These are phyloP conservation scores for Boleophthalmus pectinirostris DNA, from an alignment of 2,113 vertebrate species.

Conservation along the genomic window DNA sequence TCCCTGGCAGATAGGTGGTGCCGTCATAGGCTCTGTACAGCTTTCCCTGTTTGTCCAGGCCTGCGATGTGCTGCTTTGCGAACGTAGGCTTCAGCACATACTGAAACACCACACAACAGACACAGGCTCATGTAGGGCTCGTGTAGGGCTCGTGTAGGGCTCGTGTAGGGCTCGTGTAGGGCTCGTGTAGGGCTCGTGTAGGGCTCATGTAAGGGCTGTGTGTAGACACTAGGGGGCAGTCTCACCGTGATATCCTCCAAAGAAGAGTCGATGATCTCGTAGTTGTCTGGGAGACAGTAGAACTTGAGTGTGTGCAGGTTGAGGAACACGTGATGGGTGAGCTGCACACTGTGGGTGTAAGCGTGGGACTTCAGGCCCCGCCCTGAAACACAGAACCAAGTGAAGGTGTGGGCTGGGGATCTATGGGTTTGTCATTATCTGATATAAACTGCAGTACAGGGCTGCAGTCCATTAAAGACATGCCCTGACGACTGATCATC, in stretches of 20 bases:
- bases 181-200: not conserved
- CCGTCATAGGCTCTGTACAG: slow-evolving; percentile 94
- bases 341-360: slow-evolving; percentile 97
- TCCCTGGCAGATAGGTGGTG: slow-evolving; percentile 97
- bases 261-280: slow-evolving; percentile 96
- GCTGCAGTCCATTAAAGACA: too few species aligned
- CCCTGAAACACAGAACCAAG: slow-evolving; percentile 67
- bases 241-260: slow-evolving; percentile 94
- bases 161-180: not conserved
- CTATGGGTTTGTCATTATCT: not conserved
- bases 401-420: not conserved
- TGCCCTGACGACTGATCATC: too few species aligned
- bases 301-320: slow-evolving; percentile 97
- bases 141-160: not conserved
- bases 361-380: slow-evolving; percentile 96
- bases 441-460: not conserved
- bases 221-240: not conserved
- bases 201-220: not conserved
- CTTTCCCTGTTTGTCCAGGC: slow-evolving; percentile 94
- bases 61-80: slow-evolving; percentile 88
- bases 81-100: slow-evolving; percentile 97
- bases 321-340: slow-evolving; percentile 95
- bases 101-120: slow-evolving; percentile 62
- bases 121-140: not conserved
- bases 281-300: slow-evolving; percentile 97